Evolutionary conservation across 2,113 vertebrate species (phyloP).

Genomic region (Salvelinus sp.): DNA sequence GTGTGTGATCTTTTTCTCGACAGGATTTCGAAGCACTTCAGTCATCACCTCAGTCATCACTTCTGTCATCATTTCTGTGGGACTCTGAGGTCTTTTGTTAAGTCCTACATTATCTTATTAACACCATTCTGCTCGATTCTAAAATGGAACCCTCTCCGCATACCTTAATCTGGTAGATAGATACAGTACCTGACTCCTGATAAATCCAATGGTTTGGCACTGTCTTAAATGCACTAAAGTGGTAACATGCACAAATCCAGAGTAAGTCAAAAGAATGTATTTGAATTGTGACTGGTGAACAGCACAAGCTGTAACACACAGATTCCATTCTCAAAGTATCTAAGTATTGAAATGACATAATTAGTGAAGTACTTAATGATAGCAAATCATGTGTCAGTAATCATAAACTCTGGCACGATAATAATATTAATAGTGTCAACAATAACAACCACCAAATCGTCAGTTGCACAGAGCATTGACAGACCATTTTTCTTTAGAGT

Average conservation of each 20-base stretch:
- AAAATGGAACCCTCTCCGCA: background rate
- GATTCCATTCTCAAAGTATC: background rate
- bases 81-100: no score
- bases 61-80: no score
- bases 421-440: conserved; percentile 32
- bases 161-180: background rate
- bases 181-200: background rate
- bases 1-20: background rate
- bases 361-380: conserved; percentile 5
- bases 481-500: conserved; percentile 16
- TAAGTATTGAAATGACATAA: background rate
- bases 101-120: no score
- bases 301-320: background rate
- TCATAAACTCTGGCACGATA: conserved; percentile 22
- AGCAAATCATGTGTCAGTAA: conserved; percentile 1
- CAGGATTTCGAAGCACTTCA: no score
- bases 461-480: conserved; percentile 16
- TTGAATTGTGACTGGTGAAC: background rate
- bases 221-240: background rate
- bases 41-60: no score
- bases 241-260: background rate
- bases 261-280: background rate
- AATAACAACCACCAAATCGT: conserved; percentile 9
- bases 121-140: no score
- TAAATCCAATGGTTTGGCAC: background rate